Percentiles rank a stretch among this genome's conserved stretches.
Conservation (phyloP, 2,888 invertebrate genomes). For the Caenorhabditis sp. region DNA sequence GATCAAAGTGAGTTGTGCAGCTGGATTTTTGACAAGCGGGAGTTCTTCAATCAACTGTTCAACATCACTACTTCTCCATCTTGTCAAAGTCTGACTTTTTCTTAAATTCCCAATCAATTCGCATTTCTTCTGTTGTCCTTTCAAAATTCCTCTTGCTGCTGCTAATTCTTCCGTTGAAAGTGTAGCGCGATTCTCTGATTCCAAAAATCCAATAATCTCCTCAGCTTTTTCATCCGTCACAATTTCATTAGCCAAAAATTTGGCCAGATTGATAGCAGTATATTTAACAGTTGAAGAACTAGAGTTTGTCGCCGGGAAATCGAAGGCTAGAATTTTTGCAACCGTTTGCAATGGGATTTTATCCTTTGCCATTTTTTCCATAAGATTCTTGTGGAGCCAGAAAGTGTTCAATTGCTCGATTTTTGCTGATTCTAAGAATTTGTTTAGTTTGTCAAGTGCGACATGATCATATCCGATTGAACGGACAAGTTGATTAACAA, state of each 20-base stretch:
- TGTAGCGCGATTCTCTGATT: constrained; percentile 18
- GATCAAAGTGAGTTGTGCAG: constrained; percentile 5
- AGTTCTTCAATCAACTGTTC: constrained; percentile 20
- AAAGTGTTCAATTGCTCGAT: constrained; percentile 9
- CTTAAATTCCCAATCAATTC: constrained; percentile 24
- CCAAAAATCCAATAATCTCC: constrained; percentile 14
- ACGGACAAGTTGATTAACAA: constrained; percentile 27
- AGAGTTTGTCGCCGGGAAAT: constrained; percentile 14
- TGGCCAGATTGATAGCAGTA: constrained; percentile 16
- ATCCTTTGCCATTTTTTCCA: neutral
- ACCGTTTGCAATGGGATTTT: constrained; percentile 11
- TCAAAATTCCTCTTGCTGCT: constrained; percentile 11
- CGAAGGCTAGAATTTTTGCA: constrained; percentile 21
- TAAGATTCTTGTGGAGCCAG: neutral
- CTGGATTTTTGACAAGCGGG: constrained; percentile 7
- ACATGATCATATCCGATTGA: constrained; percentile 22
- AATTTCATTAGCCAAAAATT: constrained; percentile 28
- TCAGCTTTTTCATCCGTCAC: constrained; percentile 12
- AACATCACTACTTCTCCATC: constrained; percentile 19
- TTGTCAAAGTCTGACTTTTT: constrained; percentile 32
- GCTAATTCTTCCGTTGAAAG: constrained; percentile 19
- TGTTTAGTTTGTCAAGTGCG: constrained; percentile 20
- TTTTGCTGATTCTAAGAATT: constrained; percentile 26
- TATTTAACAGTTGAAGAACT: neutral
- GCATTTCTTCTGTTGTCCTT: constrained; percentile 10